Percentiles rank a stretch among this genome's conserved stretches.
These are phyloP conservation scores for Bubo blakistoni DNA, from an alignment of 2,113 vertebrate species.

Conservation along the genomic window DNA sequence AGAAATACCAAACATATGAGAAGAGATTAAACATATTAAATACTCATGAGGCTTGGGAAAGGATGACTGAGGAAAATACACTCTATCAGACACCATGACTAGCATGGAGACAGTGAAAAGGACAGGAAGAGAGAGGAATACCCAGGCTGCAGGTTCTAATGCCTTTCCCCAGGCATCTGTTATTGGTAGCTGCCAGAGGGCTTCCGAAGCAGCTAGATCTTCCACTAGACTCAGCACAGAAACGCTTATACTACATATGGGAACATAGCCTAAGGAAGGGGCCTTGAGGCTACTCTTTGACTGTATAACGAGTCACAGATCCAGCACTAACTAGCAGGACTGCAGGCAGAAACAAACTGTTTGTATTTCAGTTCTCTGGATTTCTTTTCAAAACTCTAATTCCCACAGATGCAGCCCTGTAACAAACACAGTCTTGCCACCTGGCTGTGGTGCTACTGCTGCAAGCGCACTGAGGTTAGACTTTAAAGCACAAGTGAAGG, in stretches of 20 bases:
- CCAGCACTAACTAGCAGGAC: neutral
- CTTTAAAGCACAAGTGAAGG: neutral
- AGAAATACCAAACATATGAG: neutral
- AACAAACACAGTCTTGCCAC: neutral
- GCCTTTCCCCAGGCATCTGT: neutral
- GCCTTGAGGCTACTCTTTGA: neutral
- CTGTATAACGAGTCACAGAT: neutral
- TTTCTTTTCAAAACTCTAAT: neutral
- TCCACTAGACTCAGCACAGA: neutral
- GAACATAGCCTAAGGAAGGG: neutral
- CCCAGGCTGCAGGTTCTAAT: neutral
- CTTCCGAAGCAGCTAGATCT: neutral
- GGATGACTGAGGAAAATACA: neutral
- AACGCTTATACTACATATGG: fast-evolving
- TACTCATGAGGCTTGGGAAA: neutral
- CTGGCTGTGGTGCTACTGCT: neutral
- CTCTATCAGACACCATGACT: neutral
- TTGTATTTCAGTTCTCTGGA: neutral
- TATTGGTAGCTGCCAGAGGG: neutral
- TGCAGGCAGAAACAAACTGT: neutral
- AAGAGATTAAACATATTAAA: neutral
- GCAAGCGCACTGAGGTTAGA: neutral
- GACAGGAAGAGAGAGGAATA: neutral
- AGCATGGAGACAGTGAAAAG: neutral
- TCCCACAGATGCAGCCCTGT: neutral